phyloP scores from a whole-genome alignment of 2,113 vertebrate species.

The Enhydra lutris region DNA sequence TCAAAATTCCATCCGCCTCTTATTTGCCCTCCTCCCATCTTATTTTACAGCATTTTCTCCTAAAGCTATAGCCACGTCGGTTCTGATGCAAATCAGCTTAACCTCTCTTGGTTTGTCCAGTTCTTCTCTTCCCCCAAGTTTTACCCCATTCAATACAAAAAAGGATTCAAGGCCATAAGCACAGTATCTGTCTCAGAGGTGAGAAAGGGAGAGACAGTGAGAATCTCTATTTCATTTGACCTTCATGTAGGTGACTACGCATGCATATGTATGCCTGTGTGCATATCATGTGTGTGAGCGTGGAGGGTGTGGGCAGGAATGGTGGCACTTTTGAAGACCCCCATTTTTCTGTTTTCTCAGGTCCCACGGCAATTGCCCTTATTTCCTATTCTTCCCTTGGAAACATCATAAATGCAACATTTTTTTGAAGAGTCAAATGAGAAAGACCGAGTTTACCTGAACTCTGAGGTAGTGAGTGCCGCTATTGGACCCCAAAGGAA shows the following conservation, averaged over 20 bases:
- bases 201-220: background rate
- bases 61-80: background rate
- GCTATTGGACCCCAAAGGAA: slow-evolving; percentile 7
- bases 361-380: slow-evolving; percentile 29
- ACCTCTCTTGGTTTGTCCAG: background rate
- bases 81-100: background rate
- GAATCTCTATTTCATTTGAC: background rate
- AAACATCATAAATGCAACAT: slow-evolving; percentile 44
- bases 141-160: background rate
- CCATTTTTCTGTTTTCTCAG: slow-evolving; percentile 2
- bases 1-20: background rate
- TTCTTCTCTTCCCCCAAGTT: background rate
- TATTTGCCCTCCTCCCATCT: background rate
- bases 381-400: slow-evolving; percentile 50
- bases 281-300: too few relatives aligned
- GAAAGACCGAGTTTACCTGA: background rate
- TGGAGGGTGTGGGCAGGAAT: background rate
- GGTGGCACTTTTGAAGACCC: background rate
- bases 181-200: background rate
- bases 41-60: background rate
- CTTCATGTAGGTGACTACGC: background rate
- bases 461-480: slow-evolving; percentile 40
- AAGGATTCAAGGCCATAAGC: background rate
- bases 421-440: background rate
- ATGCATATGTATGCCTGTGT: background rate